Evolutionary conservation across 1,140 invertebrate species (phyloP).

Genomic region (Rhagoletis pomonella): DNA sequence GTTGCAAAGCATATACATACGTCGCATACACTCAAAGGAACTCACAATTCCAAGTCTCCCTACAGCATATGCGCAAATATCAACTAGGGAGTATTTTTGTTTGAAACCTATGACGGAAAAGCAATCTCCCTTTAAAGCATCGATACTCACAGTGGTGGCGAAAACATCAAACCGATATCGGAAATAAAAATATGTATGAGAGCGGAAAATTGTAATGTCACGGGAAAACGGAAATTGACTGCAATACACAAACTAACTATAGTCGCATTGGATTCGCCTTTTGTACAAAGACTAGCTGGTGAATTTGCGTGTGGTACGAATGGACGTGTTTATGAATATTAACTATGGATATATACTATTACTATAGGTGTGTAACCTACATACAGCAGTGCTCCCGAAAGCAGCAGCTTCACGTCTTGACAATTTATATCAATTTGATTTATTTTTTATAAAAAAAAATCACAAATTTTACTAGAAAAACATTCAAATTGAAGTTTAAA

Average conservation of each 20-base stretch:
- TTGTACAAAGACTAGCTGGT: too few species aligned
- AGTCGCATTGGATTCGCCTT: too few species aligned
- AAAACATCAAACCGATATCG: constrained; percentile 8
- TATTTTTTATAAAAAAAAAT: too few species aligned
- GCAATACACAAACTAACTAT: background rate
- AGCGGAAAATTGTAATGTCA: background rate
- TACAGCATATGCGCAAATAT: background rate
- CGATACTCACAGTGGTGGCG: background rate
- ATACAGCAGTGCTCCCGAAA: too few species aligned
- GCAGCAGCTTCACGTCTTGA: too few species aligned
- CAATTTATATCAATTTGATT: too few species aligned
- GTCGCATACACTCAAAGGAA: background rate
- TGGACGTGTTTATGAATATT: too few species aligned
- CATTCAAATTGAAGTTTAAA: too few species aligned
- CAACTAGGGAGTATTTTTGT: background rate
- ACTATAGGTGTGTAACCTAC: too few species aligned
- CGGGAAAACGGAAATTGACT: constrained; percentile 21
- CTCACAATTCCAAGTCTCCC: background rate
- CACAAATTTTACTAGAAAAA: too few species aligned
- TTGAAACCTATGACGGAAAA: constrained; percentile 22
- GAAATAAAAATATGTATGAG: background rate
- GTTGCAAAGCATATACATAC: background rate
- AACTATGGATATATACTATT: too few species aligned
- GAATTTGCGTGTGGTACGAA: too few species aligned
- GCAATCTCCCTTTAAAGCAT: background rate